phyloP scores from a whole-genome alignment of 2,888 invertebrate genomes.

The Flexamia atlantica region DNA sequence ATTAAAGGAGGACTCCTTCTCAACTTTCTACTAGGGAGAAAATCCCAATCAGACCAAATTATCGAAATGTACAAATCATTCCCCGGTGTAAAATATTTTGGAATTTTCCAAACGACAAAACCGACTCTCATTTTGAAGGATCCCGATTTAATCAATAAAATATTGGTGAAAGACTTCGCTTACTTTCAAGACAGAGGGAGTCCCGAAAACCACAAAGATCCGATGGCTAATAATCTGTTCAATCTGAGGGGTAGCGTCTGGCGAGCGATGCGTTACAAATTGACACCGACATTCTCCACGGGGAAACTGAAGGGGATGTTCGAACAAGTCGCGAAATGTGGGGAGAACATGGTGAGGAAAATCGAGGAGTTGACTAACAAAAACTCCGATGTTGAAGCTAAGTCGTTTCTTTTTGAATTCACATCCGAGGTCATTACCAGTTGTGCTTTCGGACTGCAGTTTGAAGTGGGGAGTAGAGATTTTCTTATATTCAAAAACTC shows the following conservation, averaged over 20 bases:
- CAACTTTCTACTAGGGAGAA: neutral
- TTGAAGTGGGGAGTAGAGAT: conserved; percentile 71
- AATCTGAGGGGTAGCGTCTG: conserved; percentile 76
- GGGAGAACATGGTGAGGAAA: conserved; percentile 67
- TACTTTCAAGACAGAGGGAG: conserved; percentile 75
- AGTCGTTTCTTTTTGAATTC: conserved; percentile 73
- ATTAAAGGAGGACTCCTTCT: neutral
- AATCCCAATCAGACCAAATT: neutral
- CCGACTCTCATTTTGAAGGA: conserved; percentile 73
- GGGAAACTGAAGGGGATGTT: conserved; percentile 78
- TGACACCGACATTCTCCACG: conserved; percentile 77
- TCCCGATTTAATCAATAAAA: conserved; percentile 75
- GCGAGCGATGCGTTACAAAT: conserved; percentile 75
- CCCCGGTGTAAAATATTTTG: conserved; percentile 54
- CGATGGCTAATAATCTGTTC: conserved; percentile 73
- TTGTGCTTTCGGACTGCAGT: conserved; percentile 75
- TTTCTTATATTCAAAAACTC: neutral
- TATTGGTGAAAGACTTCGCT: conserved; percentile 76
- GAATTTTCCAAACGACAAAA: conserved; percentile 27
- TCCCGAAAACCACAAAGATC: conserved; percentile 70
- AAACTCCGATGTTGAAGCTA: conserved; percentile 48
- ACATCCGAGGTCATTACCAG: conserved; percentile 75
- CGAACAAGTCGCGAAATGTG: conserved; percentile 74
- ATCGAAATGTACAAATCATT: conserved; percentile 56
- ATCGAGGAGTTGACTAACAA: conserved; percentile 22